phyloP scores from a whole-genome alignment of 2,888 invertebrate species.

The Parelbella ahira region DNA sequence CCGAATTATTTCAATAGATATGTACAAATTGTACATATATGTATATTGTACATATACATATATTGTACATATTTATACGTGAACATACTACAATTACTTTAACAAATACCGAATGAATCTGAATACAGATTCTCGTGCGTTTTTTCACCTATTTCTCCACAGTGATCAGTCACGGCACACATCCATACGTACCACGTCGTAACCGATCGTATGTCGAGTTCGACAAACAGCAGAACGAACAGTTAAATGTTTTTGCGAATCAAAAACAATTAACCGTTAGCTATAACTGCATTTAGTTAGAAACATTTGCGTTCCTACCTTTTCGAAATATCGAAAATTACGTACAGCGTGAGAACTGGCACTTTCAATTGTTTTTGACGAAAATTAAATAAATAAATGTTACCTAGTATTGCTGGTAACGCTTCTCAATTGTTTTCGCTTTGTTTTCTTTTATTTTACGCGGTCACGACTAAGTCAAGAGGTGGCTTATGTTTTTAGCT shows the following conservation, averaged over 20 bases:
- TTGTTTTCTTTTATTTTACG: slow-evolving; percentile 11
- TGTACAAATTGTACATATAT: no score
- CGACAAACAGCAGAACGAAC: slow-evolving; percentile 37
- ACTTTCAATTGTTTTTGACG: slow-evolving; percentile 4
- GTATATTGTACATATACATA: no score
- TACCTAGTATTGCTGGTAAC: no score
- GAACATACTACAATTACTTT: no score
- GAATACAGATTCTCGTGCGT: no score
- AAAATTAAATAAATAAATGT: no score
- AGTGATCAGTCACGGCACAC: slow-evolving; percentile 40
- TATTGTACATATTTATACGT: no score
- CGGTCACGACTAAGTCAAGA: no score
- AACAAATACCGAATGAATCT: no score
- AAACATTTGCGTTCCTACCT: slow-evolving; percentile 20
- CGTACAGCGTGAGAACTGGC: slow-evolving; percentile 30
- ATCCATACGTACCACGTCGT: slow-evolving; percentile 43
- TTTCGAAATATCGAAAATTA: slow-evolving; percentile 29
- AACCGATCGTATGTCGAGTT: slow-evolving; percentile 36
- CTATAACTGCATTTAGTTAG: slow-evolving; percentile 33
- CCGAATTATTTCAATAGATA: no score
- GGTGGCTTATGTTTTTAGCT: no score
- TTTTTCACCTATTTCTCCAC: slow-evolving; percentile 11
- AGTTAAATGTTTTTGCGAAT: slow-evolving; percentile 40
- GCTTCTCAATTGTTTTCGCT: no score
- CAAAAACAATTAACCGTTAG: slow-evolving; percentile 35